Percentiles rank a stretch among this genome's conserved stretches.
Evolutionary conservation across 2,113 vertebrate genomes (phyloP).

Genomic region (Gobiocypris rarus): DNA sequence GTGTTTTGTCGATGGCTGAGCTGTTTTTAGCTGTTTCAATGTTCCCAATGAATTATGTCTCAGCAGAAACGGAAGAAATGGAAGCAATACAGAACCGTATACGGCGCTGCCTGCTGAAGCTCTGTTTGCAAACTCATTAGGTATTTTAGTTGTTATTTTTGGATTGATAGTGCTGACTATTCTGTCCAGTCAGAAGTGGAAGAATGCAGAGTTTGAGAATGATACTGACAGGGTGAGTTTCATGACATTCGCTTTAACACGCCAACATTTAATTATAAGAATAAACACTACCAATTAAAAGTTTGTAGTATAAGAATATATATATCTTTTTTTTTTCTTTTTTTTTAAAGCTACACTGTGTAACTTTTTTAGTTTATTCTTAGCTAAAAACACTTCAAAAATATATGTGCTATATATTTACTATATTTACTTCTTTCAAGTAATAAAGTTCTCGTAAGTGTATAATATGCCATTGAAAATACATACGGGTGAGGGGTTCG

Average conservation of each 20-base stretch:
- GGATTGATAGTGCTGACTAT: slow-evolving; percentile 81
- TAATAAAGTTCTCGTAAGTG: no score
- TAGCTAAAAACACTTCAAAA: no score
- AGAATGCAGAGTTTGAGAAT: slow-evolving; percentile 72
- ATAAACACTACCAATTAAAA: background rate
- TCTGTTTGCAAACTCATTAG: slow-evolving; percentile 80
- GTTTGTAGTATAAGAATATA: background rate
- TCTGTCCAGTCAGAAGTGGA: slow-evolving; percentile 80
- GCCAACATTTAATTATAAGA: background rate
- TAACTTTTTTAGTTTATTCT: no score
- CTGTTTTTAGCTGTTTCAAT: background rate
- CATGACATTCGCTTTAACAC: background rate
- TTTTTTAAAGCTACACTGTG: no score
- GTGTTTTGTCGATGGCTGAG: background rate
- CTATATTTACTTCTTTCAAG: no score
- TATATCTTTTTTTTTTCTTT: no score
- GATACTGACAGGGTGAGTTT: slow-evolving; percentile 72
- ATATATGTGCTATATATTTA: no score
- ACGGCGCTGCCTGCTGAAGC: slow-evolving; percentile 80
- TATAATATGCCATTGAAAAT: no score
- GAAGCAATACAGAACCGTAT: slow-evolving; percentile 66
- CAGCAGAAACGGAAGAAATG: slow-evolving; percentile 65
- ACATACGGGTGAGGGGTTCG: no score
- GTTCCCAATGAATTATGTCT: background rate
- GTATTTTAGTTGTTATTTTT: slow-evolving; percentile 82